Base-by-base conservation (phyloP, 2,888 invertebrate species). In the Diarsia rubi region DNA sequence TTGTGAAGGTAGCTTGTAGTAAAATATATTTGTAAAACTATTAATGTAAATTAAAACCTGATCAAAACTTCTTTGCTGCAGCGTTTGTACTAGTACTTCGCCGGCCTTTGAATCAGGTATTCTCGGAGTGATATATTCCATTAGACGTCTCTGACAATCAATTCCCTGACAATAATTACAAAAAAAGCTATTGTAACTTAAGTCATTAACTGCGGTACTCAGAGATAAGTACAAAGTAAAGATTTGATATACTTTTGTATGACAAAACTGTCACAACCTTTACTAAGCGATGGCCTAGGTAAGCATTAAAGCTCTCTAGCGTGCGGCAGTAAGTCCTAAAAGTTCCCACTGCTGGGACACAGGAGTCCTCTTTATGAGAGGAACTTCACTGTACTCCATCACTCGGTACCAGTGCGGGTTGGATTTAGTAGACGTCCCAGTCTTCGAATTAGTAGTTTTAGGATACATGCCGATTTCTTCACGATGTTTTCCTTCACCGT, bases 31-130 rank as follows among this genome's bases (percentile, higher is more conserved):
- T 5, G 47, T 47, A 19, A 59, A 59, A n/a, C 21, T 60, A 37
- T 6, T 37, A 37, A 37, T 42, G 5, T 62, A 62, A 42, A 42
- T 14, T 42, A n/a, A 60, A 60, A 60, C 62, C 62, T 62, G n/a
- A 62, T n/a, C 42, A 42, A 62, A 62, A n/a, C 42, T 42, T 62
- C 62, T 62, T 16, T 16, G 42, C n/a, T 42, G 62, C 14, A 62
- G 16, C 8, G 62, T 42, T n/a, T 62, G 42, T 42, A 62, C 42
- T 16, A 62, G 8, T n/a, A 42, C 8, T 14, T 62, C n/a, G 3
- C n/a, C 14, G 14, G 42, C 62, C 14, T 62, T 42, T 16, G 62
- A 16, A 12, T 62, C 42, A 14, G n/a, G 42, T 42, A 14, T 42
- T 62, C 62, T 62, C 31, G n/a, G 62, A 14, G 14, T 62, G 3